Conservation (phyloP, 1,140 invertebrate species). For the Bursaphelenchus mucronatus region DNA sequence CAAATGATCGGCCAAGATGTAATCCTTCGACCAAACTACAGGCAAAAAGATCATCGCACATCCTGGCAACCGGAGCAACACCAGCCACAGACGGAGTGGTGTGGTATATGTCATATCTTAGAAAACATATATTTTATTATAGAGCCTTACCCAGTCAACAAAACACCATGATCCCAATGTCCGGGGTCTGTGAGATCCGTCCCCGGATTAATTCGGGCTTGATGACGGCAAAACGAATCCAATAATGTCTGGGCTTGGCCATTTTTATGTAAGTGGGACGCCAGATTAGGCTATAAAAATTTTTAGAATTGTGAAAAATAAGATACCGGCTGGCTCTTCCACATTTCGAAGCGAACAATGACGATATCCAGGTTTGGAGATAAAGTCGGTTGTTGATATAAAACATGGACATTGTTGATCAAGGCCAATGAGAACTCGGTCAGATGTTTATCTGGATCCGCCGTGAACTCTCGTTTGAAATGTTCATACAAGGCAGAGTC, state of each 20-base stretch:
- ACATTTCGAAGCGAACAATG: constrained; percentile 59
- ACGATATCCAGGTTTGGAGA: constrained; percentile 59
- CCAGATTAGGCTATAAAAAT: constrained; percentile 38
- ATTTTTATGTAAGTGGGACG: constrained; percentile 57
- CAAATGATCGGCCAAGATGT: constrained; percentile 58
- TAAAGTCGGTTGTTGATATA: constrained; percentile 59
- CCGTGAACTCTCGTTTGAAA: constrained; percentile 50
- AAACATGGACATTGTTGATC: constrained; percentile 60
- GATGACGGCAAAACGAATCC: constrained; percentile 59
- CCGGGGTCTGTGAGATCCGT: constrained; percentile 54
- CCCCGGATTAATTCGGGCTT: constrained; percentile 59
- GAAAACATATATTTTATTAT: constrained; percentile 27
- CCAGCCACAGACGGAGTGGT: constrained; percentile 57
- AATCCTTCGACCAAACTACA: constrained; percentile 58
- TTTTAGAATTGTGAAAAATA: background rate
- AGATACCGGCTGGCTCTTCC: constrained; percentile 56
- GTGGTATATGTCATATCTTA: constrained; percentile 59
- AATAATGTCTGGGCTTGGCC: constrained; percentile 59
- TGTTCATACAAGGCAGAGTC: constrained; percentile 58
- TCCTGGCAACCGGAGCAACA: constrained; percentile 58
- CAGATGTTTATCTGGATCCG: constrained; percentile 57
- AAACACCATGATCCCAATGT: constrained; percentile 66
- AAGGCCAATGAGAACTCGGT: constrained; percentile 58
- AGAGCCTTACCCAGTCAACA: constrained; percentile 63
- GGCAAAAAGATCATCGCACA: constrained; percentile 61